These are phyloP conservation scores for Xenops minutus DNA, from an alignment of 2,797 vertebrate genomes.

Conservation along the genomic window DNA sequence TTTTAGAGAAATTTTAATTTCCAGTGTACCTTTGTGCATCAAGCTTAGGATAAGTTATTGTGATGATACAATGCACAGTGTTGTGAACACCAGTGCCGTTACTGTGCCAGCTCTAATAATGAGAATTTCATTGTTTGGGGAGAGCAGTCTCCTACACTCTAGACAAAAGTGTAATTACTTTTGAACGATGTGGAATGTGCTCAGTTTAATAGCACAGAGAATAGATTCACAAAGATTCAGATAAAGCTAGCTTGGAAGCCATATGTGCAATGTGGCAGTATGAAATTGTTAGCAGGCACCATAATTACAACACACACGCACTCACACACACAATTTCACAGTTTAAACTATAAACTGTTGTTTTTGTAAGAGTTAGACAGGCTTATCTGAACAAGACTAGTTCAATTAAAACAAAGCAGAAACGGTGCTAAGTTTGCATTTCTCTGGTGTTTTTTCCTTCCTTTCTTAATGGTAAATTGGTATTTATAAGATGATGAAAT, in stretches of 20 bases:
- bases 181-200: constrained; percentile 76
- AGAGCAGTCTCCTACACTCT: constrained; percentile 72
- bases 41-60: constrained; percentile 69
- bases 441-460: constrained; percentile 32
- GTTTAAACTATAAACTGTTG: constrained; percentile 72
- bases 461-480: constrained; percentile 67
- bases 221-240: constrained; percentile 78
- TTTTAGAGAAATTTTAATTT: constrained; percentile 71
- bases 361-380: constrained; percentile 67
- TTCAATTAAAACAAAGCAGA: constrained; percentile 64
- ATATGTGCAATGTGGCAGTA: constrained; percentile 72
- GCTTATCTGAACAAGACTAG: constrained; percentile 68
- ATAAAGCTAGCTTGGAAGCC: constrained; percentile 75
- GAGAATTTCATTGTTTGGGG: constrained; percentile 78
- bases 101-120: constrained; percentile 77
- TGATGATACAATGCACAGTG: constrained; percentile 62
- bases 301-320: constrained; percentile 60
- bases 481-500: constrained; percentile 75
- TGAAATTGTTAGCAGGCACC: constrained; percentile 71
- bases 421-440: constrained; percentile 33
- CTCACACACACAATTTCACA: constrained; percentile 39
- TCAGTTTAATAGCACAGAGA: constrained; percentile 75
- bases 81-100: constrained; percentile 69
- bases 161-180: constrained; percentile 82
- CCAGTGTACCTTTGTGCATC: constrained; percentile 71